These are phyloP conservation scores for Hydrocynus forskahlii DNA, from an alignment of 2,797 vertebrate genomes.

Conservation along the genomic window DNA sequence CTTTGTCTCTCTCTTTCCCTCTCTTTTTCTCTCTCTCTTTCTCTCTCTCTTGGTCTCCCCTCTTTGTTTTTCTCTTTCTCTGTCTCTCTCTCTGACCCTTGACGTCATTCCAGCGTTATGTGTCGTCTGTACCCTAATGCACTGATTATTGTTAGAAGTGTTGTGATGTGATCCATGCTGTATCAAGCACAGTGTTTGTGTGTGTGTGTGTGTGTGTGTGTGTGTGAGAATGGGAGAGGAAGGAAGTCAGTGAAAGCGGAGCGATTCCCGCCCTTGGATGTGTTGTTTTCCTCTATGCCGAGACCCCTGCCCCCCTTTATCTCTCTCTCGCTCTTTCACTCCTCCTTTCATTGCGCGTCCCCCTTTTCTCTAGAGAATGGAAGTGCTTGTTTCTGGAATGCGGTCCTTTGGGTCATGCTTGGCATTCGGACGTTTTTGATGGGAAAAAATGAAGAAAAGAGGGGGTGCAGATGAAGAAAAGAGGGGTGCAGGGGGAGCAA, in stretches of 20 bases:
- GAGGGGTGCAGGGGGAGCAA: neutral
- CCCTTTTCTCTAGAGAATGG: conserved; percentile 43
- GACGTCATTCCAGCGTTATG: no score
- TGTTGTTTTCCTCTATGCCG: conserved; percentile 40
- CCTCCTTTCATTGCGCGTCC: neutral
- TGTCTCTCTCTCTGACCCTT: no score
- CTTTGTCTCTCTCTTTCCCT: neutral
- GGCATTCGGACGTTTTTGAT: conserved; percentile 75
- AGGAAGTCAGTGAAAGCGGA: conserved; percentile 44
- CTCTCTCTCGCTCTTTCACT: conserved; percentile 32
- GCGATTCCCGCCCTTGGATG: conserved; percentile 69
- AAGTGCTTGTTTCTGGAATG: conserved; percentile 64
- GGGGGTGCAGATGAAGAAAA: neutral
- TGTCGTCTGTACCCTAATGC: no score
- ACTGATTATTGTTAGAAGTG: no score
- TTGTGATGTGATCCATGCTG: no score
- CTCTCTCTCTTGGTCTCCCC: neutral
- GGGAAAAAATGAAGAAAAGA: conserved; percentile 28
- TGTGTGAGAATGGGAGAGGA: conserved; percentile 40
- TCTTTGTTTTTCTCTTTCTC: neutral
- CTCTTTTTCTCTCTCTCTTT: neutral
- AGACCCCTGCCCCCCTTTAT: neutral
- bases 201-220: conserved; percentile 55
- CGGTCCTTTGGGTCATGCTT: conserved; percentile 43
- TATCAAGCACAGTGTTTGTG: neutral